Conservation (phyloP, 2,797 vertebrate genomes). For the Oceanodroma leucorhoa region DNA sequence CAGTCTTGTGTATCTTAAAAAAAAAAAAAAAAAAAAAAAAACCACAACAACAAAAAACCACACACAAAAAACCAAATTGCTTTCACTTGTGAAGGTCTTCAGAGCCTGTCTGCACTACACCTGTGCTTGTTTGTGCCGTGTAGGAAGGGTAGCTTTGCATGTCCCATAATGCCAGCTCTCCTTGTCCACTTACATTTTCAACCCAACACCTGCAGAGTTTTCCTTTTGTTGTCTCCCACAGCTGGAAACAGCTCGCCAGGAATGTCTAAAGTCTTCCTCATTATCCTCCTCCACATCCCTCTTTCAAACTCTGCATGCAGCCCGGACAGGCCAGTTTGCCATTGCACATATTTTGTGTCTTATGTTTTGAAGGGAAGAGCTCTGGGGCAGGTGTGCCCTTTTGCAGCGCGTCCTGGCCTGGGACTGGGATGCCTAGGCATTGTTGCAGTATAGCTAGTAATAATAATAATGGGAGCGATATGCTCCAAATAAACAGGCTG, state of each 20-base stretch:
- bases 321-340: neutral
- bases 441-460: neutral
- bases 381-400: neutral
- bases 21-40: neutral
- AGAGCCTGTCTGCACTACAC: neutral
- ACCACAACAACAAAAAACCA: too few species aligned
- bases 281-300: neutral
- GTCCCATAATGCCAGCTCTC: neutral
- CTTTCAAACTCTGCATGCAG: neutral
- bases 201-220: accelerated
- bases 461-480: neutral
- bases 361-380: neutral
- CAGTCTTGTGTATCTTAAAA: neutral
- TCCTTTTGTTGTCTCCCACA: neutral
- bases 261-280: neutral
- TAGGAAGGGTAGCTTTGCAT: neutral
- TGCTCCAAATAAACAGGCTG: neutral
- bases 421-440: neutral
- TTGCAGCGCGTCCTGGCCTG: neutral
- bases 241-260: neutral
- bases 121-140: accelerated
- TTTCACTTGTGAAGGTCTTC: neutral
- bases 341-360: accelerated
- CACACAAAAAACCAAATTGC: neutral
- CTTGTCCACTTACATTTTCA: neutral